phyloP scores from a whole-genome alignment of 2,113 vertebrate species.

The Agelaius phoeniceus region DNA sequence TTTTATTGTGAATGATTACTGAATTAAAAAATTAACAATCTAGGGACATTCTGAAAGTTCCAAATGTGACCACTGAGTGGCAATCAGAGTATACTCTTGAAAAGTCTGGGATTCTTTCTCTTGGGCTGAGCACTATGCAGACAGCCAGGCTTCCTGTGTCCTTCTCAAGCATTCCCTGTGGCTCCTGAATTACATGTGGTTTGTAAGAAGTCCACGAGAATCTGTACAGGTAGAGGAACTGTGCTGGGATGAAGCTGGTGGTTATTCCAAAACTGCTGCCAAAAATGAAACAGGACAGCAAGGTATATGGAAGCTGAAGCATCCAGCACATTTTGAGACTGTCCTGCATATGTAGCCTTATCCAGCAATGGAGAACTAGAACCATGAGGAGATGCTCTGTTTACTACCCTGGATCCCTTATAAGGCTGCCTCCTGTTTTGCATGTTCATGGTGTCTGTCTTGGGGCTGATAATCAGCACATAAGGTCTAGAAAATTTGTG shows the following conservation, averaged over 20 bases:
- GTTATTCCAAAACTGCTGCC: neutral
- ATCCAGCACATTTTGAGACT: neutral
- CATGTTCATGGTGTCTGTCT: neutral
- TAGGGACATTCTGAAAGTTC: neutral
- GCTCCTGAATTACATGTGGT: neutral
- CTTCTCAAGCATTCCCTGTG: neutral
- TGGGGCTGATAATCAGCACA: neutral
- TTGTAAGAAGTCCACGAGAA: neutral
- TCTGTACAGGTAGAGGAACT: neutral
- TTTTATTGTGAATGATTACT: neutral
- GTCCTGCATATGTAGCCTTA: too few relatives aligned
- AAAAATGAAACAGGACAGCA: neutral
- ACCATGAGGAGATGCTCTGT: neutral
- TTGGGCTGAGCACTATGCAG: neutral
- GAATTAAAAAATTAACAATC: neutral
- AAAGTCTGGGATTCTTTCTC: neutral
- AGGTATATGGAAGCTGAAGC: neutral
- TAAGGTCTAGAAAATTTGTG: neutral
- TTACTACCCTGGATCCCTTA: neutral
- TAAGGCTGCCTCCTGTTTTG: neutral
- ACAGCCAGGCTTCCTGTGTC: neutral
- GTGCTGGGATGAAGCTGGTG: neutral
- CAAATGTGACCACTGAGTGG: neutral
- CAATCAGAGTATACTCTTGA: neutral
- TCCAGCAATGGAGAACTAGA: neutral